These are phyloP conservation scores for Galerucella nymphaeae DNA, from an alignment of 2,888 invertebrate genomes.

Conservation along the genomic window DNA sequence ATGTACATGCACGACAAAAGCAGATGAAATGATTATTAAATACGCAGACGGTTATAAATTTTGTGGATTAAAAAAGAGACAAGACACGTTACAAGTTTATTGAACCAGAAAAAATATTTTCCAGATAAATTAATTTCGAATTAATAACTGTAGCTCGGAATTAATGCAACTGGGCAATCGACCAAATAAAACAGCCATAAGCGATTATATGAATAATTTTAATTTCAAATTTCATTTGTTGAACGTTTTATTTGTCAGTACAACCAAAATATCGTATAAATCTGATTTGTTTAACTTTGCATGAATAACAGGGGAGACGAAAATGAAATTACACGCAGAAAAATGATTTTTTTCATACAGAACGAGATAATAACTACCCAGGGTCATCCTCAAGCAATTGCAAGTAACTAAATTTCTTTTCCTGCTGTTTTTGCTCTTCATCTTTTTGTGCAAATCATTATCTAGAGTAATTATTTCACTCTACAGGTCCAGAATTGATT, in stretches of 20 bases:
- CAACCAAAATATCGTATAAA: slow-evolving; percentile 8
- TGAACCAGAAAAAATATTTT: slow-evolving; percentile 17
- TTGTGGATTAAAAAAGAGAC: background rate
- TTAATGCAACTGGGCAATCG: slow-evolving; percentile 14
- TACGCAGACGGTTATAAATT: slow-evolving; percentile 5
- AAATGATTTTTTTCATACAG: background rate
- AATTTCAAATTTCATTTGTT: slow-evolving; percentile 16
- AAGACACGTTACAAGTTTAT: background rate
- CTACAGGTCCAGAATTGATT: too few relatives aligned
- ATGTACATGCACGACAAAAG: background rate
- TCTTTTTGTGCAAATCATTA: too few relatives aligned
- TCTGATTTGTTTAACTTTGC: background rate
- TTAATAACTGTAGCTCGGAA: slow-evolving; percentile 17
- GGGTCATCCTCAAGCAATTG: too few relatives aligned
- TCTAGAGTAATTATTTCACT: too few relatives aligned
- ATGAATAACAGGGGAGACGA: background rate
- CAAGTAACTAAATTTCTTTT: too few relatives aligned
- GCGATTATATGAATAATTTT: slow-evolving; percentile 18
- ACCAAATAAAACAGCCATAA: slow-evolving; percentile 18
- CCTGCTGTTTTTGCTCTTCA: too few relatives aligned
- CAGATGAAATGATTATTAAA: background rate
- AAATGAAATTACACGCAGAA: background rate
- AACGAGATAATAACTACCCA: too few relatives aligned
- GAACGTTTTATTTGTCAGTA: slow-evolving; percentile 11
- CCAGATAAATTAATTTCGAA: slow-evolving; percentile 19